Percentiles rank a stretch among this genome's conserved stretches.
Evolutionary conservation across 2,888 invertebrate species (phyloP).

Genomic region (Meiosimyza platycephala): DNA sequence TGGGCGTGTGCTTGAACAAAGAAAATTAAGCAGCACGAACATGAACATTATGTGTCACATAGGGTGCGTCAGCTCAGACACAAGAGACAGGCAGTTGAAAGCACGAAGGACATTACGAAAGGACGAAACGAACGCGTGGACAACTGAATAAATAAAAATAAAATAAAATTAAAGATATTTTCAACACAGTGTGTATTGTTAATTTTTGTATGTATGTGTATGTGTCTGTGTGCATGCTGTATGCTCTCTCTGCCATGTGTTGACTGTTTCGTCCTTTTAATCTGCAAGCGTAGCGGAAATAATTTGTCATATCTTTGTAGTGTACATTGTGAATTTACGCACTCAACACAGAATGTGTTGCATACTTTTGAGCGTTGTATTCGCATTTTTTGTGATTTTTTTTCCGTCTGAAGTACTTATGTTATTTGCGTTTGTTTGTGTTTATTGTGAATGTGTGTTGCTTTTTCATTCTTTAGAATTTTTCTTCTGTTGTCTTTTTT

Average conservation of each 20-base stretch:
- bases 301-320: conserved; percentile 50
- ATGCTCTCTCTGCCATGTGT: conserved; percentile 1
- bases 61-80: too few species aligned
- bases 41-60: too few species aligned
- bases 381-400: not conserved
- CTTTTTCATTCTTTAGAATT: too few species aligned
- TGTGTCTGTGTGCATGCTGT: conserved; percentile 1
- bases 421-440: not conserved
- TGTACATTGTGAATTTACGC: too few species aligned
- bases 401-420: not conserved
- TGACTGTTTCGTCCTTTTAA: not conserved
- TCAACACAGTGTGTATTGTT: not conserved
- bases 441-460: too few species aligned
- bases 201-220: conserved; percentile 2
- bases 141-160: not conserved
- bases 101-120: not conserved
- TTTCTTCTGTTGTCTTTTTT: not conserved
- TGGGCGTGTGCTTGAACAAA: not conserved
- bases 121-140: not conserved
- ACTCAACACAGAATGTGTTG: conserved; percentile 10
- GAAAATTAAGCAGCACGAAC: too few species aligned
- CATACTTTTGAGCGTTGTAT: not conserved
- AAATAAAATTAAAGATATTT: conserved; percentile 1
- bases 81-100: too few species aligned
- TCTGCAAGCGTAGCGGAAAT: conserved; percentile 49